Percentiles rank a stretch among this genome's conserved stretches.
Evolutionary conservation across 2,888 invertebrate species (phyloP).

Genomic region (Parasteatoda lunata): DNA sequence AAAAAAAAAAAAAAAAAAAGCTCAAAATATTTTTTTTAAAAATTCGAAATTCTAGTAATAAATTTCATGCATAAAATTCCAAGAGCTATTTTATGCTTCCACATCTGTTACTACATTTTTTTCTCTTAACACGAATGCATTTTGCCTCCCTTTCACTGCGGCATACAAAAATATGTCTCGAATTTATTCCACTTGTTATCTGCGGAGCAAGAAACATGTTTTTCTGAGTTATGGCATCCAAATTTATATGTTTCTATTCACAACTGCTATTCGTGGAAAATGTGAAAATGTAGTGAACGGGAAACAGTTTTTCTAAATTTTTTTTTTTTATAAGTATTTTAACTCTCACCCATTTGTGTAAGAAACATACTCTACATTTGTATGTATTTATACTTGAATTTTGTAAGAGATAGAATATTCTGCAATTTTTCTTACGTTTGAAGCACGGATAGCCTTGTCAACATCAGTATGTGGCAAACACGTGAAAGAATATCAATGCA

Average conservation of each 20-base stretch:
- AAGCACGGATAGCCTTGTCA: not conserved
- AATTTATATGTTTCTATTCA: not conserved
- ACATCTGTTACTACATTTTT: slow-evolving; percentile 1
- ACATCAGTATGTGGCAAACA: not conserved
- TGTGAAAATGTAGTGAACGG: not conserved
- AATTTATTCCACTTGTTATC: slow-evolving; percentile 17
- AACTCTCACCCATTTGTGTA: not conserved
- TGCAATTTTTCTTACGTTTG: not conserved
- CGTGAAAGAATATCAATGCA: not conserved
- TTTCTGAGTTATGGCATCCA: slow-evolving; percentile 50
- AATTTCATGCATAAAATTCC: not conserved
- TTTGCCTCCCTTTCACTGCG: slow-evolving; percentile 4
- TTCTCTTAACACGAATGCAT: not conserved
- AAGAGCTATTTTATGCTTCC: not conserved
- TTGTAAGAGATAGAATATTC: not conserved
- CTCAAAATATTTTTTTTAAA: not conserved
- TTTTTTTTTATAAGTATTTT: not conserved
- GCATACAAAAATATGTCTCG: not conserved
- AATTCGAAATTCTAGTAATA: not conserved
- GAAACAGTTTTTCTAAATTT: not conserved
- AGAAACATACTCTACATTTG: slow-evolving; percentile 15
- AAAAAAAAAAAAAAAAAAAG: slow-evolving; percentile 5
- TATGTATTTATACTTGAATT: slow-evolving; percentile 31
- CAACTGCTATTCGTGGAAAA: not conserved
- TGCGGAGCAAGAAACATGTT: slow-evolving; percentile 12